Evolutionary conservation across 2,797 vertebrate genomes (phyloP), one percentile per base, ranked within the genome.

Genomic region (Dendrocincla fuliginosa): DNA sequence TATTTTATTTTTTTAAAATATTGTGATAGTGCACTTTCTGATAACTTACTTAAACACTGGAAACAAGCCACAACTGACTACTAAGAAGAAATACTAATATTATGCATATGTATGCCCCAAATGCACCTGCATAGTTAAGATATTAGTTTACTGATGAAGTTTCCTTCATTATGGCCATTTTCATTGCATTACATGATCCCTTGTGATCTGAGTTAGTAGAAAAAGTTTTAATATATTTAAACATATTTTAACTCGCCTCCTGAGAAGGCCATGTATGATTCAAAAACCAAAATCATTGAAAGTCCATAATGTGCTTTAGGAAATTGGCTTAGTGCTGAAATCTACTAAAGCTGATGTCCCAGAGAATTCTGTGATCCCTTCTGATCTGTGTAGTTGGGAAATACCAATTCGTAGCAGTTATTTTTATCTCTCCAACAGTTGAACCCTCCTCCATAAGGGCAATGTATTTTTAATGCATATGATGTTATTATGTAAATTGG

Each of bases 401-500:
- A 75, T 61, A 20, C 68, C 7, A 7, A 63, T 80, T 93, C 60
- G 60, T 69, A 81, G 74, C 17, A 81, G 95, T 69, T 96, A 86
- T 96, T 97, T 95, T 96, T 93, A 68, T 87, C 77, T 92, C 76
- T 80, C 25, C 42, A 94, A 70, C 65, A 84, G 44, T 25, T 92
- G 92, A 96, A 93, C 67, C 32, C 47, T 94, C 42, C 53, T 88
- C 83, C 87, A 92, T 87, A 93, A 96, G 88, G 95, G 77, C 96
- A 95, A 93, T 92, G 89, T 91, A 95, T 96, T 97, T 97, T 97
- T 97, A 97, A 97, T 93, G 88, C 65, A 79, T 93, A 90, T 92
- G 94, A 87, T 93, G 92, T 93, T 95, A 95, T 96, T 97, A 97
- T 95, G 95, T 90, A 97, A 96, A 97, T 97, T 96, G 95, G 90